Evolutionary conservation across 2,888 invertebrate species (phyloP).

Genomic region (Ctena decussata): DNA sequence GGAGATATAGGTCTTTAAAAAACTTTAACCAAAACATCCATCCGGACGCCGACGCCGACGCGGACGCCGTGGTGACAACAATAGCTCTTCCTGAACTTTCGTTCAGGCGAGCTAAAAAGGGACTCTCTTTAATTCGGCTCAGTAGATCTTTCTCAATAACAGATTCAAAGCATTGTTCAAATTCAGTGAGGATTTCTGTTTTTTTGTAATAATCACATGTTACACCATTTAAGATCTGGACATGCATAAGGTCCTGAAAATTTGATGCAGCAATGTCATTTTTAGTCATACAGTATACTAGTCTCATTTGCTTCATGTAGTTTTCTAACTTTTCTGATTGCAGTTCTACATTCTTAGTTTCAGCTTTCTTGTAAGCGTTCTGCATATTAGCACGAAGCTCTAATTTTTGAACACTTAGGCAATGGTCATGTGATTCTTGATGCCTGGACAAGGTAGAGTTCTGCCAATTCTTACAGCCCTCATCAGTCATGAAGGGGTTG

Average conservation of each 20-base stretch:
- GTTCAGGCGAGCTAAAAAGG: no score
- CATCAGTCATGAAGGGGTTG: background rate
- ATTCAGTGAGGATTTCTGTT: slow-evolving; percentile 17
- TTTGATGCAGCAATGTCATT: slow-evolving; percentile 5
- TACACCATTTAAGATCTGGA: slow-evolving; percentile 21
- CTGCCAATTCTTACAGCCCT: background rate
- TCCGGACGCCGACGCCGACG: no score
- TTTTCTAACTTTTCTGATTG: background rate
- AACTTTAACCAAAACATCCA: no score
- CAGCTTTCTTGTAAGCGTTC: background rate
- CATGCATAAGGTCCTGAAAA: slow-evolving; percentile 18
- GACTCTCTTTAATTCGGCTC: slow-evolving; percentile 16
- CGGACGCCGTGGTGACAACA: no score
- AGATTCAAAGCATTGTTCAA: slow-evolving; percentile 22
- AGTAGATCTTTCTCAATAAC: slow-evolving; percentile 5
- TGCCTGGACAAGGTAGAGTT: background rate
- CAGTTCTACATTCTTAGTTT: background rate
- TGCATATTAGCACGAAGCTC: background rate
- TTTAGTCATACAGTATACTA: slow-evolving; percentile 31
- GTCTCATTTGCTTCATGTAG: slow-evolving; percentile 11
- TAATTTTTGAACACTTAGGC: background rate
- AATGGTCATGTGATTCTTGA: background rate
- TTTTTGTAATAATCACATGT: slow-evolving; percentile 13
- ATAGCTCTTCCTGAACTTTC: no score
- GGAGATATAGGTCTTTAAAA: no score